Percentiles rank a stretch among this genome's conserved stretches.
These are phyloP conservation scores for Anastrepha obliqua DNA, from an alignment of 1,140 invertebrate species.

Conservation along the genomic window DNA sequence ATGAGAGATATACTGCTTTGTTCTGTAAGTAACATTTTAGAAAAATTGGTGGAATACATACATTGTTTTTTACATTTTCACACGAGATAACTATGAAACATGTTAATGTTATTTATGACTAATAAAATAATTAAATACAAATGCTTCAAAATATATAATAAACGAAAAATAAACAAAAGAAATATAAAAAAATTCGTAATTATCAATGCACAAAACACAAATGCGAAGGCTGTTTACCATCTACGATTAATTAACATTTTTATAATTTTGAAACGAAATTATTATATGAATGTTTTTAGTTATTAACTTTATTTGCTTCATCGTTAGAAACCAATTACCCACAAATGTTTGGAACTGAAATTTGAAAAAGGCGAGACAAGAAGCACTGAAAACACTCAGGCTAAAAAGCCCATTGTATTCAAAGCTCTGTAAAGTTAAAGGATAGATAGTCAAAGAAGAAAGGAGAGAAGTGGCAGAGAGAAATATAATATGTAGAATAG, in stretches of 20 bases:
- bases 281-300: neutral
- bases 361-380: too few species aligned
- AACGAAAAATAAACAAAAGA: neutral
- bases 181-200: neutral
- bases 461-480: too few species aligned
- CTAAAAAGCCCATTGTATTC: too few species aligned
- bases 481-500: too few species aligned
- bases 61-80: neutral
- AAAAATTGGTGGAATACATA: neutral
- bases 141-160: neutral
- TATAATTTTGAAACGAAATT: neutral
- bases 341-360: too few species aligned
- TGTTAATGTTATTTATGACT: neutral
- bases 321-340: neutral
- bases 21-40: neutral
- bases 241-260: neutral
- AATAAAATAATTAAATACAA: slow-evolving; percentile 32
- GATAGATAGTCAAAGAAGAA: too few species aligned
- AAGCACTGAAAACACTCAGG: too few species aligned
- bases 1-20: neutral
- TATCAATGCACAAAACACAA: neutral
- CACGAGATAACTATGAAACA: neutral
- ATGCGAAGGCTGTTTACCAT: neutral
- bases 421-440: too few species aligned
- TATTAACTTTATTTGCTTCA: neutral